Percentiles rank a stretch among this genome's conserved stretches.
Evolutionary conservation across 2,797 vertebrate species (phyloP).

Genomic region (Oreochromis grahami): DNA sequence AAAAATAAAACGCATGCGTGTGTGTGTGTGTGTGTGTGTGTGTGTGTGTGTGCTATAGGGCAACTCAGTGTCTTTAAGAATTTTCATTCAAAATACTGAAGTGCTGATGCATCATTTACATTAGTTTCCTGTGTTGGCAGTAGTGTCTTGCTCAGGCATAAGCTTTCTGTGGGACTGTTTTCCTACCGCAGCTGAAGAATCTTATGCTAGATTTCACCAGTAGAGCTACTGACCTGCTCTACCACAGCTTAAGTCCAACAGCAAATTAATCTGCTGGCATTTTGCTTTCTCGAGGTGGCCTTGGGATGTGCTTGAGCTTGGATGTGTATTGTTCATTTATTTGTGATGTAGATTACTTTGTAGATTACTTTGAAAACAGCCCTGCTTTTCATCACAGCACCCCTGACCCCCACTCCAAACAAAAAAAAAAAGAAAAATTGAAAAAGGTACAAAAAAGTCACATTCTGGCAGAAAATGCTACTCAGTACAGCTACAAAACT

Average conservation of each 20-base stretch:
- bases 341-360: background rate
- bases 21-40: background rate
- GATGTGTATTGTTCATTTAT: background rate
- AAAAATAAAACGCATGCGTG: background rate
- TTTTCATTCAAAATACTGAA: background rate
- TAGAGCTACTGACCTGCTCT: background rate
- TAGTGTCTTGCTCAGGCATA: background rate
- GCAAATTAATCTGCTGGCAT: background rate
- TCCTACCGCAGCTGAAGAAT: background rate
- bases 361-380: no score
- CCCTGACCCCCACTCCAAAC: background rate
- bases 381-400: background rate
- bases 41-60: background rate
- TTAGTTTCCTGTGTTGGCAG: background rate
- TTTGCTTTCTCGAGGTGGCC: background rate
- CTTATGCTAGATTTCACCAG: background rate
- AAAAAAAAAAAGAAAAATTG: background rate
- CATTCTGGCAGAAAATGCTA: background rate
- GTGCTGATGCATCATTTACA: background rate
- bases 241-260: background rate
- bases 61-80: background rate
- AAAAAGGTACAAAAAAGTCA: background rate
- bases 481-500: background rate
- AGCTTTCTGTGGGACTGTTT: background rate
- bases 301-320: background rate